These are phyloP conservation scores for Julus scandinavius DNA, from an alignment of 2,888 invertebrate genomes.

Conservation along the genomic window DNA sequence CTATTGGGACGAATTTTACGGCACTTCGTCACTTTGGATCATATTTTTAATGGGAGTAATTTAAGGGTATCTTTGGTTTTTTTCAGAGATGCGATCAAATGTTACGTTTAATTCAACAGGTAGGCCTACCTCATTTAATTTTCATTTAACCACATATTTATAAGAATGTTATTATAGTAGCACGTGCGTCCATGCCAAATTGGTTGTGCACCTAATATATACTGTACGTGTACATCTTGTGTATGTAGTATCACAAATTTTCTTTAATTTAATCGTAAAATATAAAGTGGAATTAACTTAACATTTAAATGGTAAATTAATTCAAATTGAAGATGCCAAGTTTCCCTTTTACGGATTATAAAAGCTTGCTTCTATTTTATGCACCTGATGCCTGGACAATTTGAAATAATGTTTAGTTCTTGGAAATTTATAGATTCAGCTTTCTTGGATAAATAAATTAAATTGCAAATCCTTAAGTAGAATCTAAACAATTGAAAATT, in stretches of 20 bases:
- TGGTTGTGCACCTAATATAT: background rate
- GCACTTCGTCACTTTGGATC: background rate
- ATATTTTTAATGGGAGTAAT: background rate
- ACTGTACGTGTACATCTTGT: no score
- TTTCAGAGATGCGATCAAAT: slow-evolving; percentile 43
- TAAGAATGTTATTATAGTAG: background rate
- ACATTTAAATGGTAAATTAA: background rate
- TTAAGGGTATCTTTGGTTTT: slow-evolving; percentile 36
- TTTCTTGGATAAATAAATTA: no score
- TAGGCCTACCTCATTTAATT: background rate
- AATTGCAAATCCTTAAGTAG: no score
- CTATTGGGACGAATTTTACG: slow-evolving; percentile 13
- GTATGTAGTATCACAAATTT: background rate
- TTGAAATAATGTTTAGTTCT: no score
- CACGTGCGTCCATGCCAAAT: background rate
- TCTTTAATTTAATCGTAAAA: background rate
- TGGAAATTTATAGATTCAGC: no score
- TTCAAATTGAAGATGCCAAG: no score
- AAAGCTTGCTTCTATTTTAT: no score
- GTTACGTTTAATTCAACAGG: slow-evolving; percentile 44
- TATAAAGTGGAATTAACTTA: background rate
- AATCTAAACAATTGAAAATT: no score
- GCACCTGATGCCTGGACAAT: no score
- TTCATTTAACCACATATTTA: background rate
- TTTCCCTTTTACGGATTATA: no score